Percentiles rank a stretch among this genome's conserved stretches.
These are phyloP conservation scores for Tenthredo livida DNA, from an alignment of 2,888 invertebrate genomes.

Conservation along the genomic window DNA sequence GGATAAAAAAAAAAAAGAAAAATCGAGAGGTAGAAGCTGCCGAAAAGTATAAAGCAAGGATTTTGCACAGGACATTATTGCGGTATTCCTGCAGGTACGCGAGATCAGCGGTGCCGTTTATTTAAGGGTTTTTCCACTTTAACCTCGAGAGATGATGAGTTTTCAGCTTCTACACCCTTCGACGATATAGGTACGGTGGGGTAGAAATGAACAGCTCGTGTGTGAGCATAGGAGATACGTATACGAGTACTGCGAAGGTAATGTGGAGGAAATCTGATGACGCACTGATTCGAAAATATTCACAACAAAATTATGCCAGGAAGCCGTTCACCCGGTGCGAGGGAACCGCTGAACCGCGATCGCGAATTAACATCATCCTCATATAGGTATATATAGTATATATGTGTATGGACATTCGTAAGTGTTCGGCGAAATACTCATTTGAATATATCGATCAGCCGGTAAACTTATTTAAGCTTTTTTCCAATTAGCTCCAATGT, in stretches of 20 bases:
- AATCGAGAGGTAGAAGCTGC: background rate
- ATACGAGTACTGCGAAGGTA: background rate
- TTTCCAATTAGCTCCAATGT: background rate
- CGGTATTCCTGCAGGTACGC: background rate
- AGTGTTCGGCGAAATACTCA: background rate
- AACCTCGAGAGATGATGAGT: conserved; percentile 42
- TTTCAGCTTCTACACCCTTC: conserved; percentile 43
- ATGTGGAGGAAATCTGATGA: conserved; percentile 39
- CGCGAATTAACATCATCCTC: conserved; percentile 37
- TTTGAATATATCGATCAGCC: conserved; percentile 6
- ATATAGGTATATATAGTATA: background rate
- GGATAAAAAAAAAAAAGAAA: background rate
- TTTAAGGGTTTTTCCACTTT: conserved; percentile 44
- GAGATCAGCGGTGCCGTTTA: background rate
- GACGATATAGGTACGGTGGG: background rate
- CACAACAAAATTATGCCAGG: conserved; percentile 39
- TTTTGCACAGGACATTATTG: background rate
- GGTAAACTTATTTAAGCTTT: background rate
- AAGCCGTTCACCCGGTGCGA: background rate
- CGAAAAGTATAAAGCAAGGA: background rate
- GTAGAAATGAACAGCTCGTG: conserved; percentile 3
- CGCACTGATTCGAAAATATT: conserved; percentile 49
- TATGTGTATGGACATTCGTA: background rate
- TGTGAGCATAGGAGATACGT: conserved; percentile 1
- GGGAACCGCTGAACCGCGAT: conserved; percentile 23